These are phyloP conservation scores for Lepidocyrtinus sp. DNA, from an alignment of 2,888 invertebrate genomes.

Conservation along the genomic window DNA sequence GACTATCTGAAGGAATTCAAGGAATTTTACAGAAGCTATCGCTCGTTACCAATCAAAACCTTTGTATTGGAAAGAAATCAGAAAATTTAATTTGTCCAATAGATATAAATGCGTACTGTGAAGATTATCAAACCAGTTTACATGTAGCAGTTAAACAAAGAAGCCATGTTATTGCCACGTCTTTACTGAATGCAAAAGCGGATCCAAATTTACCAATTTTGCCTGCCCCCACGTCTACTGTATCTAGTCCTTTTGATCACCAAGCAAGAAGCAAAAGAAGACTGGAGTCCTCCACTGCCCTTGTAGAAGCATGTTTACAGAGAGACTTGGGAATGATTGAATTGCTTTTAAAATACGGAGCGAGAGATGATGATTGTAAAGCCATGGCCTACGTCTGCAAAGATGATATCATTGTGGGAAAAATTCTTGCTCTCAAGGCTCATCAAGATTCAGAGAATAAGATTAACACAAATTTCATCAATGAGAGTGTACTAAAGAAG, in stretches of 20 bases:
- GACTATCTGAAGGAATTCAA: slow-evolving; percentile 90
- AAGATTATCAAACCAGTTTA: slow-evolving; percentile 86
- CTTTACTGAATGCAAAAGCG: slow-evolving; percentile 77
- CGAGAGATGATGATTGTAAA: slow-evolving; percentile 87
- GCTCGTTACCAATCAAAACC: slow-evolving; percentile 68
- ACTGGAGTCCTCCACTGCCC: slow-evolving; percentile 40
- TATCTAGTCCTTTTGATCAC: slow-evolving; percentile 57
- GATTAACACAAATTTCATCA: slow-evolving; percentile 79
- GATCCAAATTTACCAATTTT: slow-evolving; percentile 84
- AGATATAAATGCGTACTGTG: slow-evolving; percentile 82
- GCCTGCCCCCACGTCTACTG: slow-evolving; percentile 57
- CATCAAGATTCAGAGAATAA: slow-evolving; percentile 93
- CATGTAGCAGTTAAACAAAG: slow-evolving; percentile 85
- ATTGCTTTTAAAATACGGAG: slow-evolving; percentile 84
- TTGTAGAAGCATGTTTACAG: slow-evolving; percentile 78
- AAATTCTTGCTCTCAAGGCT: slow-evolving; percentile 86
- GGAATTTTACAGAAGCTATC: slow-evolving; percentile 86
- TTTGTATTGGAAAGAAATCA: slow-evolving; percentile 62
- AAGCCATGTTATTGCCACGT: slow-evolving; percentile 81
- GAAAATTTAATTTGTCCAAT: slow-evolving; percentile 78
- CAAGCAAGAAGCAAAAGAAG: slow-evolving; percentile 38
- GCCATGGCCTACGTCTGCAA: slow-evolving; percentile 85
- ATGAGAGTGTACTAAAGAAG: slow-evolving; percentile 60
- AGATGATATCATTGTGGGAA: slow-evolving; percentile 84
- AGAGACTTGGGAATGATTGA: slow-evolving; percentile 82